These are phyloP conservation scores for Callipepla californica DNA, from an alignment of 2,113 vertebrate species.

Conservation along the genomic window DNA sequence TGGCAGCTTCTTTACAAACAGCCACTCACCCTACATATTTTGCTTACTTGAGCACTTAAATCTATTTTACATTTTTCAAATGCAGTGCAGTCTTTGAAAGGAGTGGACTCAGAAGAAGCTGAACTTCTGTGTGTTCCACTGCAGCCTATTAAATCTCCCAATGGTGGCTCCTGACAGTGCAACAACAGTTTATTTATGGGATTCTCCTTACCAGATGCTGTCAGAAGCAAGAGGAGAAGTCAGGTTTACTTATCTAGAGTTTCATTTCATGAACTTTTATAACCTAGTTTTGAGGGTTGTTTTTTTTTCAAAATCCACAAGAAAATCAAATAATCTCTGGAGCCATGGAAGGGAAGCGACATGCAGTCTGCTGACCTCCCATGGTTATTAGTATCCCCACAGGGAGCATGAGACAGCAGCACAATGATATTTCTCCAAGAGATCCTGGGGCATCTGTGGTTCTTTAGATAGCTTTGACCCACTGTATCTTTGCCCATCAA, in stretches of 20 bases:
- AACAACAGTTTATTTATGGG: neutral
- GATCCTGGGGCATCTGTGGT: neutral
- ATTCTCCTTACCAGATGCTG: neutral
- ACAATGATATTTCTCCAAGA: neutral
- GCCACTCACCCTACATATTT: neutral
- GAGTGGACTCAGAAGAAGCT: neutral
- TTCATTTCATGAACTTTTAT: neutral
- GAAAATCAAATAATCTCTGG: neutral
- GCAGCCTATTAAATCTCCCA: neutral
- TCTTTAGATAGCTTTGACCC: neutral
- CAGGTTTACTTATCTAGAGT: neutral
- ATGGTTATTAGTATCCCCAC: fast-evolving
- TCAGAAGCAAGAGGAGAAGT: neutral
- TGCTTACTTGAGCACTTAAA: neutral
- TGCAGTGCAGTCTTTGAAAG: neutral
- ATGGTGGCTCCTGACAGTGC: neutral
- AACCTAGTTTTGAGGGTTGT: neutral
- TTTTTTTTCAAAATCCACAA: neutral
- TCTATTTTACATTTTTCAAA: neutral
- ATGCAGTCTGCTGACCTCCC: fast-evolving
- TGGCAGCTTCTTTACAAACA: neutral
- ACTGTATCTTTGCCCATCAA: neutral
- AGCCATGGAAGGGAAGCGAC: neutral
- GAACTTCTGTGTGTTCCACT: neutral
- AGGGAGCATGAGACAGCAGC: neutral